Evolutionary conservation across 2,113 vertebrate genomes (phyloP).

Genomic region (Eolophus roseicapilla): DNA sequence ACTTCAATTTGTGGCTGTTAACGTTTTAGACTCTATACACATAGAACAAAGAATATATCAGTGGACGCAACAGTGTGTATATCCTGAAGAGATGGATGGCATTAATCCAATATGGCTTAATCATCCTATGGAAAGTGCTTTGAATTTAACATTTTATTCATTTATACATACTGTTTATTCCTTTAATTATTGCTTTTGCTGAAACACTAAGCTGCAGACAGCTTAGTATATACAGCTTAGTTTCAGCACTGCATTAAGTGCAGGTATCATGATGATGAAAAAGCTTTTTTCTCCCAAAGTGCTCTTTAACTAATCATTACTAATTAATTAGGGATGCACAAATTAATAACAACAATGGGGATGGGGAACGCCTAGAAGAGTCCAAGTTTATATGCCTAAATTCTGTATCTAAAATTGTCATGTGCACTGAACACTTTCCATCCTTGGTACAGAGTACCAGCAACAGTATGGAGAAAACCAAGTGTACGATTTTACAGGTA

Average conservation of each 20-base stretch:
- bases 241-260: not conserved
- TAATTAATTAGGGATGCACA: not conserved
- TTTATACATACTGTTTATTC: not conserved
- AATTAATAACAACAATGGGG: not conserved
- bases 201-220: not conserved
- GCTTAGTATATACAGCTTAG: not conserved
- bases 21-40: conserved; percentile 60
- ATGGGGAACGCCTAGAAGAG: not conserved
- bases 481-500: not conserved
- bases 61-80: not conserved
- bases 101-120: conserved; percentile 59
- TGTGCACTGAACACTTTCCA: not conserved
- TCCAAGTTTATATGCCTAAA: not conserved
- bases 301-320: not conserved
- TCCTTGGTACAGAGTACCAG: not conserved
- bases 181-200: conserved; percentile 17
- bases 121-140: conserved; percentile 47
- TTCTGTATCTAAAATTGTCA: not conserved
- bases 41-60: conserved; percentile 50
- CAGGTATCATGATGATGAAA: not conserved
- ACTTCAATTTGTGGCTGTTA: conserved; percentile 67
- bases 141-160: not conserved
- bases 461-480: not conserved
- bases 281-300: not conserved
- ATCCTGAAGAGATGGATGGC: conserved; percentile 48